Base-by-base conservation (phyloP, 1,140 invertebrate species). In the Bursaphelenchus mucronatus region DNA sequence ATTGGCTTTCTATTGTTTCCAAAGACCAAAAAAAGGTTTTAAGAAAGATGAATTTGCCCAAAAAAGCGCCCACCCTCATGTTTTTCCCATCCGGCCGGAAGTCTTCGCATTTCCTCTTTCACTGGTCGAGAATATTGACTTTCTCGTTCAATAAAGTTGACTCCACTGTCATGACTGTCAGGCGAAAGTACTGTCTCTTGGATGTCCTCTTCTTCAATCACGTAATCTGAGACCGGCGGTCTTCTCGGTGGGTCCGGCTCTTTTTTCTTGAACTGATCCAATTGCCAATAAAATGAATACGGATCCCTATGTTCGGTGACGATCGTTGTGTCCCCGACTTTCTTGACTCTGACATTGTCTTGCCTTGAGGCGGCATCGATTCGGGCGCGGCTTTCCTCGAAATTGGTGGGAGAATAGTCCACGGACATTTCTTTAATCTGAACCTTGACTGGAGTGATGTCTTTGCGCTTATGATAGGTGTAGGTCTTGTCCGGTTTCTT, bases 271-370 rank as follows among this genome's bases (percentile, higher is more conserved):
- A 53, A 72, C 52, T 81, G 74, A 73, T 80, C 78, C 43, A 80
- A 53, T 64, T 81, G 78, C 78, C 78, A 80, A 54, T 80, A 80
- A 65, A 80, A 80, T 0, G 78, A 80, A 59, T 80, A 80, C 13
- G 78, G 78, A 66, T 80, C 78, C 21, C 80, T 62, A 50, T 80
- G 78, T 46, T 80, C 79, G 7, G 79, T 81, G 49, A 79, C 59
- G 30, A 80, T 73, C 8, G 78, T 79, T 19, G 78, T 80, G 56
- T 79, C 70, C 9, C 78, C 76, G 17, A 61, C 68, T 47, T 69
- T 69, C 9, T 70, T 64, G 30, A 70, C 70, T 21, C 70, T 63
- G 13, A 71, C 63, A 63, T 62, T 66, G 13, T 45, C 53, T 30
- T 43, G 54, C 39, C 65, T 47, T n/a, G 46, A 49, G 8, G 67